Conservation (phyloP, 2,888 invertebrate genomes). For the Phengaris arion region DNA sequence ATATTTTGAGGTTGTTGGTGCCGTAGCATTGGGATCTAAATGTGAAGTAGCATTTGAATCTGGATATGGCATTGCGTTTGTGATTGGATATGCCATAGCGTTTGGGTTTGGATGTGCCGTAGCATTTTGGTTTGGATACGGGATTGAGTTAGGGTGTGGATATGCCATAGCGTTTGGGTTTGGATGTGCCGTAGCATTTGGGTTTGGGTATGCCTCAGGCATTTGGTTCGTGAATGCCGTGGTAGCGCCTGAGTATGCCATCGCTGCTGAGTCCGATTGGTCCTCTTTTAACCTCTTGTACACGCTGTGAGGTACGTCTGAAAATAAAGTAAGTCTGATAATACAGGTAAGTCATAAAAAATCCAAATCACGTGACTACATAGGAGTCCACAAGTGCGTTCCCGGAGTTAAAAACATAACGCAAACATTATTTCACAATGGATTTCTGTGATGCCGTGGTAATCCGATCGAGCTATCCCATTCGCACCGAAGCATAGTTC, state of each 20-base stretch:
- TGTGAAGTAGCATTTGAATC: not conserved
- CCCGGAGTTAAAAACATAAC: no score
- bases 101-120: not conserved
- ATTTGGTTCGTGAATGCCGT: not conserved
- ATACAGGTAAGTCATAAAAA: not conserved
- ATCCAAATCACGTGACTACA: not conserved
- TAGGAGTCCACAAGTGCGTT: no score
- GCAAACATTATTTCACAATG: no score
- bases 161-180: not conserved
- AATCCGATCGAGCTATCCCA: no score
- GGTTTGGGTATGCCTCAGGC: not conserved
- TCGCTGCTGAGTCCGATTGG: not conserved
- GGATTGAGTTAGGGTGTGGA: not conserved
- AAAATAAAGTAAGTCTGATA: not conserved
- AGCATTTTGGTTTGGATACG: not conserved
- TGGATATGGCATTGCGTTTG: not conserved
- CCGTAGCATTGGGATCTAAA: not conserved
- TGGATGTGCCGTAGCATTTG: not conserved
- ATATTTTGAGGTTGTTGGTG: not conserved
- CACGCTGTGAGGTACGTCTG: not conserved
- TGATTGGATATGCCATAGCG: not conserved
- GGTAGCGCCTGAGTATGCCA: not conserved
- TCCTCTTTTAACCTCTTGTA: constrained; percentile 3
- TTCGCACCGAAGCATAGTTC: no score
- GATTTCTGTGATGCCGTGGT: no score